Evolutionary conservation across 2,797 vertebrate genomes (phyloP).

Genomic region (Darevskia mixta): DNA sequence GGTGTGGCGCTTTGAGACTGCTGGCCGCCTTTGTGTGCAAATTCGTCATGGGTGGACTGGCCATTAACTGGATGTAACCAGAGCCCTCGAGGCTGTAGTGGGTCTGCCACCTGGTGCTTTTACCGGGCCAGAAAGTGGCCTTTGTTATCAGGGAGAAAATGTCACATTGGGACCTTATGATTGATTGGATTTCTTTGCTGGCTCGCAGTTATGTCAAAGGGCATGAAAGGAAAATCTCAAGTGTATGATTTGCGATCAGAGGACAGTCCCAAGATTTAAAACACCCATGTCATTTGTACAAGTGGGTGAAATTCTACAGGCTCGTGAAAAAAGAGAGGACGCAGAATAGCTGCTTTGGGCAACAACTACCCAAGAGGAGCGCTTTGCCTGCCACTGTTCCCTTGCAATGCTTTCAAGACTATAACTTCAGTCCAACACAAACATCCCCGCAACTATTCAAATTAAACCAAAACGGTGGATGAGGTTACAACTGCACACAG

Average conservation of each 20-base stretch:
- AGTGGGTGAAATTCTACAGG: slow-evolving; percentile 1
- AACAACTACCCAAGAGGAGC: neutral
- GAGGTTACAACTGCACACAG: neutral
- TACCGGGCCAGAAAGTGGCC: slow-evolving; percentile 1
- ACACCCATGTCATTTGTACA: neutral
- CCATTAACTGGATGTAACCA: slow-evolving; percentile 42
- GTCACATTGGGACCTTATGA: slow-evolving; percentile 10
- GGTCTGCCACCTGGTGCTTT: slow-evolving; percentile 17
- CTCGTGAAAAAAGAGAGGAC: neutral
- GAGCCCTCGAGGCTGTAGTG: slow-evolving; percentile 7
- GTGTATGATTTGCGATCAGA: neutral
- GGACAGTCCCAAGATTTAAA: neutral
- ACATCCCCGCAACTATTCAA: too few relatives aligned
- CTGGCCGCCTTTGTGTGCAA: slow-evolving; percentile 24
- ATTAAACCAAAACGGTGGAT: neutral
- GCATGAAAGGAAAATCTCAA: slow-evolving; percentile 20
- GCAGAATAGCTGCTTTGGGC: neutral
- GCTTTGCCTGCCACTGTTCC: neutral
- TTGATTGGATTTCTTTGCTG: slow-evolving; percentile 18
- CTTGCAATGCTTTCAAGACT: neutral
- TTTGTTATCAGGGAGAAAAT: slow-evolving; percentile 1
- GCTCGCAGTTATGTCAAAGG: slow-evolving; percentile 18
- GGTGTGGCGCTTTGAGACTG: neutral
- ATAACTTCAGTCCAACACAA: neutral
- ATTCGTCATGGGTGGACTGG: slow-evolving; percentile 38